Evolutionary conservation across 2,113 vertebrate genomes (phyloP).

Genomic region (Caranx ignobilis): DNA sequence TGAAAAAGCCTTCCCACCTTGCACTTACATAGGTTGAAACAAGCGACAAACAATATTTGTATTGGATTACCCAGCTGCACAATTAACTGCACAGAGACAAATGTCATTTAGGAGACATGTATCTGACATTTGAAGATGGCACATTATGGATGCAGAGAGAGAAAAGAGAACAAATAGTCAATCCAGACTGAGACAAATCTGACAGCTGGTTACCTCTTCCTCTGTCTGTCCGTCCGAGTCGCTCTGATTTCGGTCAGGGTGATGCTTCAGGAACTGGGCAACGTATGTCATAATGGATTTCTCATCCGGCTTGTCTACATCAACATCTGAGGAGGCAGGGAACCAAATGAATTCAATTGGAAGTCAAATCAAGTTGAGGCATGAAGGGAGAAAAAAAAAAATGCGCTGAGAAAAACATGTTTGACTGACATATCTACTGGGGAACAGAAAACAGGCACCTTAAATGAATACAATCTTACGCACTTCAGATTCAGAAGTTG

Average conservation of each 20-base stretch:
- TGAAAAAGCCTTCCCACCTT: neutral
- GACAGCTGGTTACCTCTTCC: conserved; percentile 84
- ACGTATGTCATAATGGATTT: conserved; percentile 99
- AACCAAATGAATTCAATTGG: conserved; percentile 10
- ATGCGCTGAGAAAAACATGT: neutral
- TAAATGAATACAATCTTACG: conserved; percentile 43
- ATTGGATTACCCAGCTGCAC: conserved; percentile 1
- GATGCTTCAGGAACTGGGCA: conserved; percentile 95
- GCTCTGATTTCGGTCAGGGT: conserved; percentile 85
- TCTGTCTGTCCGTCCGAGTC: conserved; percentile 80
- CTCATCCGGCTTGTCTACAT: conserved; percentile 99
- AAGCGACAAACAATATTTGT: conserved; percentile 15
- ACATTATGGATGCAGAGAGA: conserved; percentile 37
- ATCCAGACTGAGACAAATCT: conserved; percentile 22
- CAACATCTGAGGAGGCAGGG: conserved; percentile 87
- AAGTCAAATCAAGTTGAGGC: conserved; percentile 1
- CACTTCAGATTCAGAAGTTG: conserved; percentile 46
- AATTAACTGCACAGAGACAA: neutral
- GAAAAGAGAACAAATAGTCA: conserved; percentile 28
- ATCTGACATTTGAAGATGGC: conserved; percentile 79
- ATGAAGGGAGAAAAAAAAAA: conserved; percentile 7
- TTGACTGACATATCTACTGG: conserved; percentile 2
- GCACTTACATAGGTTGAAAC: conserved; percentile 4
- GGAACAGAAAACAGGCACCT: conserved; percentile 15
- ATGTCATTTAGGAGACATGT: neutral